phyloP scores from a whole-genome alignment of 2,888 invertebrate species.

The Nezara viridula region DNA sequence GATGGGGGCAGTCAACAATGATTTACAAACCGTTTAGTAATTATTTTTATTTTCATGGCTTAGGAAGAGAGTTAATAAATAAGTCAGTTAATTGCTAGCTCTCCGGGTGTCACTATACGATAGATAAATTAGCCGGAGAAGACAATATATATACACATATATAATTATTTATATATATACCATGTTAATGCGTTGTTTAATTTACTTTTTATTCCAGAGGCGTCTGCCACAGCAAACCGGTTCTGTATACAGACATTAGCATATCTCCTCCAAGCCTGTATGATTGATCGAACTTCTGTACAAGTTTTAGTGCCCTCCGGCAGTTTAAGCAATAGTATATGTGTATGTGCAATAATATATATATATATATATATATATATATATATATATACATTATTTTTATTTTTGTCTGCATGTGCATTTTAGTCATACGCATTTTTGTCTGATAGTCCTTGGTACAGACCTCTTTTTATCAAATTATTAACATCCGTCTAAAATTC shows the following conservation, averaged over 20 bases:
- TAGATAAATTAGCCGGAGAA: neutral
- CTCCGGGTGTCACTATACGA: neutral
- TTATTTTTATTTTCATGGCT: neutral
- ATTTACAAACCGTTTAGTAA: slow-evolving; percentile 30
- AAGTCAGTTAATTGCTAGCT: neutral
- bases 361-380: no score
- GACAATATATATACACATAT: slow-evolving; percentile 4
- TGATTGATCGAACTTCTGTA: neutral
- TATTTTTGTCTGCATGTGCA: no score
- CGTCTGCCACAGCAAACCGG: neutral
- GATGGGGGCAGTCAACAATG: slow-evolving; percentile 10
- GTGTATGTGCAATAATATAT: no score
- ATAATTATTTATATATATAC: slow-evolving; percentile 18
- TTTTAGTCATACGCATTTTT: no score
- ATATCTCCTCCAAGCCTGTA: neutral
- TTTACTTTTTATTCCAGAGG: slow-evolving; percentile 31
- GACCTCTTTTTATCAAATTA: no score
- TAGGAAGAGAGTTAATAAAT: neutral
- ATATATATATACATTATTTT: no score
- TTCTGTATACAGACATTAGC: neutral
- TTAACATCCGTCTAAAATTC: no score
- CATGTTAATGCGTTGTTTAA: slow-evolving; percentile 38
- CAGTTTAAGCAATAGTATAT: slow-evolving; percentile 10
- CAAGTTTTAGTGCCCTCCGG: neutral
- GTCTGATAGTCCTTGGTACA: no score